A percentile compares a stretch with the other conserved stretches of the same genome.
phyloP scores from a whole-genome alignment of 2,888 invertebrate species.

The Anthophora plumipes region DNA sequence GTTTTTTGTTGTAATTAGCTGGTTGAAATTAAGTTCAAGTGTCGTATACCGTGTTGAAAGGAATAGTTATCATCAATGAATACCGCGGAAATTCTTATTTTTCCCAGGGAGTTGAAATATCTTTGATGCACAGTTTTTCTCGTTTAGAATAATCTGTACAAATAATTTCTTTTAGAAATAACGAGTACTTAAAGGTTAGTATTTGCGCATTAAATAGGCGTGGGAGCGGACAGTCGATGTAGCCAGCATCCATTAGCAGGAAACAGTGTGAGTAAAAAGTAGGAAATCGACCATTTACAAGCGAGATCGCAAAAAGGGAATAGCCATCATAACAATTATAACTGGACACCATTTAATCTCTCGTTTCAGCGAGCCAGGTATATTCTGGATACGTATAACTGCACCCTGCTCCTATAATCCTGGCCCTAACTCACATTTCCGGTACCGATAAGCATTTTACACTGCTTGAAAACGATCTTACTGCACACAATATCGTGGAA shows the following conservation, averaged over 20 bases:
- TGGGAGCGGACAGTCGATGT: background rate
- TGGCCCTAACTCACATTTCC: constrained; percentile 43
- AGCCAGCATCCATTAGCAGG: constrained; percentile 2
- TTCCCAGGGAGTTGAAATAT: background rate
- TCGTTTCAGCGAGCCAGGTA: constrained; percentile 57
- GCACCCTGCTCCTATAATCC: constrained; percentile 30
- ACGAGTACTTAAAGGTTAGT: background rate
- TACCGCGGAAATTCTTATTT: background rate
- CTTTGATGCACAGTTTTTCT: background rate
- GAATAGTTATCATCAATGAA: background rate
- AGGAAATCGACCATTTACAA: background rate
- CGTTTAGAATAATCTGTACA: too few species aligned
- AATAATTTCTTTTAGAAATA: background rate
- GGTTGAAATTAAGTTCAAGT: background rate
- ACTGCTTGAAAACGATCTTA: constrained; percentile 37
- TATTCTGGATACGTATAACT: constrained; percentile 52
- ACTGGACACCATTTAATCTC: constrained; percentile 78
- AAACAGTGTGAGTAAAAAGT: background rate
- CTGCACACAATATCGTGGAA: background rate
- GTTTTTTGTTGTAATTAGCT: background rate
- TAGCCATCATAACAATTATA: constrained; percentile 74
- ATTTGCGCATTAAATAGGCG: background rate
- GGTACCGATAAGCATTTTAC: constrained; percentile 50
- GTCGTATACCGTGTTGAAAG: background rate
- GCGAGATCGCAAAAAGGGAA: constrained; percentile 3